phyloP scores from a whole-genome alignment of 2,797 vertebrate genomes.

The Artibeus lituratus region DNA sequence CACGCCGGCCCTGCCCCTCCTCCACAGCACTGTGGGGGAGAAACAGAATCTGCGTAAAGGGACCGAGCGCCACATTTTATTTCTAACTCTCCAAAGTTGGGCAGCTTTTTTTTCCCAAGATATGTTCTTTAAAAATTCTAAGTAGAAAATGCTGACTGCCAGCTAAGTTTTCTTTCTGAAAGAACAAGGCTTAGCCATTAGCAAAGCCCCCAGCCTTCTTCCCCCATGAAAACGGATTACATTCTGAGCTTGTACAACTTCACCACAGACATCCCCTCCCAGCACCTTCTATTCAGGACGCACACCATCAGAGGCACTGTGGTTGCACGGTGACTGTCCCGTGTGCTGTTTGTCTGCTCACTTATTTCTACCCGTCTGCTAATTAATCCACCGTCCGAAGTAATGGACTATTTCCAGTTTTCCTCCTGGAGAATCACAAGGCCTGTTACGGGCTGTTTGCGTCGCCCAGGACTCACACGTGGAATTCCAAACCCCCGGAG shows the following conservation, averaged over 20 bases:
- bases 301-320: fast-evolving
- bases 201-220: not conserved
- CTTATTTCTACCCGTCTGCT: not conserved
- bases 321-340: not conserved
- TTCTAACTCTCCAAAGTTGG: not conserved
- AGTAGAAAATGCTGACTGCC: not conserved
- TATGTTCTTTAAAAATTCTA: not conserved
- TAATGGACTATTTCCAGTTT: not conserved
- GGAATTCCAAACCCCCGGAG: not conserved
- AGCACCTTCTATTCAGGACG: not conserved
- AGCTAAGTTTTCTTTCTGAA: not conserved
- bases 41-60: not conserved
- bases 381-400: not conserved
- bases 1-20: not conserved
- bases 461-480: too few relatives aligned
- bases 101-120: not conserved
- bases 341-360: not conserved
- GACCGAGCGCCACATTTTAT: not conserved
- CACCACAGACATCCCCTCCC: not conserved
- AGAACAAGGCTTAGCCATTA: not conserved
- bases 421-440: not conserved
- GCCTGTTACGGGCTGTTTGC: not conserved
- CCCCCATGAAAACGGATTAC: not conserved
- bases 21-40: not conserved
- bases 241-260: not conserved